Evolutionary conservation across 2,888 invertebrate species (phyloP), one percentile per base, ranked within the genome.

Genomic region (Brachypalpus laphriformis): DNA sequence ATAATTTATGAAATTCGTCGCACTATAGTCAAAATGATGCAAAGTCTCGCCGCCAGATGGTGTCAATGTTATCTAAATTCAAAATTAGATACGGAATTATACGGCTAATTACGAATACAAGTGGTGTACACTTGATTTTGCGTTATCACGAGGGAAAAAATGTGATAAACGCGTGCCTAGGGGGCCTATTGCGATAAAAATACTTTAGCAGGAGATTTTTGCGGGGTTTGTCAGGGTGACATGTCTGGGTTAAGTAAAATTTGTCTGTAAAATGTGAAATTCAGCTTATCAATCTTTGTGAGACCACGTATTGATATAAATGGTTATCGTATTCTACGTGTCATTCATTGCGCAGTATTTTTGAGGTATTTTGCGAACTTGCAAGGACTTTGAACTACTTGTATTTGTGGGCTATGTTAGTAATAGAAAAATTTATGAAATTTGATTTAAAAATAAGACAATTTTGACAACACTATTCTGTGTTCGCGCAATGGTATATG

Each of bases 41-140:
- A 42, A 25, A 45, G 74, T 74, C 56, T 56, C 54, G 45, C 74
- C 74, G 14, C 31, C 74, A 74, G 74, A 65, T 74, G 74, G 63
- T 74, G 74, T 16, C 5, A 11, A n/a, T 40, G 5, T 25, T 25
- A 28, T 42, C 31, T 49, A n/a, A n/a, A 40, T 34, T 72, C 37
- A 9, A 31, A 37, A 56, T 65, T 54, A 65, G 45, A 34, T 65
- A 34, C n/a, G 7, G 0, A 37, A 16, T 18, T 54, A 51, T n/a
- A 51, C 14, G 31, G n/a, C 42, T 65, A 74, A 74, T 74, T 74
- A 74, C 54, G 45, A 6, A 11, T 8, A 45, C 31, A 14, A 74
- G 45, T 54, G 45, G n/a, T 16, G 11, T 34, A 45, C 54, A 56
- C 9, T 45, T 42, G 40, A 51, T 51, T 40, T 31, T 56, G 47